Base-by-base conservation (phyloP, 2,888 invertebrate genomes). In the Callimorpha dominula region DNA sequence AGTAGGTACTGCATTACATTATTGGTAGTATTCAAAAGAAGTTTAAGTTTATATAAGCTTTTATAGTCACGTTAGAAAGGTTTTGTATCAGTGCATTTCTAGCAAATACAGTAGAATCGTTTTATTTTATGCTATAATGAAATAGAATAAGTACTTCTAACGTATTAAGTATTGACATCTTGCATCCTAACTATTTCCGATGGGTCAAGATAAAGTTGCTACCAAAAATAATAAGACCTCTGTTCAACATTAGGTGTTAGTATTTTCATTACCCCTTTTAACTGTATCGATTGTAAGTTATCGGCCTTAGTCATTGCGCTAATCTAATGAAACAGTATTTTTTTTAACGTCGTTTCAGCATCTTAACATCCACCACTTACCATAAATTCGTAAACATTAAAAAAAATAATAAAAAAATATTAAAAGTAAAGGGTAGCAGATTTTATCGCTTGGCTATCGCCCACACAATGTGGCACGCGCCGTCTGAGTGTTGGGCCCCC, bases 381-480 rank as follows among this genome's bases (percentile, higher is more conserved):
- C 11, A 31, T 40, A 49, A 64, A 43, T 63, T 63, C 7, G 6
- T 42, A 31, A 17, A 14, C 31, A 49, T 60, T 14, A 50, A 50
- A n/a, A 46, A 31, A 5, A 31, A 78, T 76, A 77, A 74, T 76
- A 73, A 62, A 73, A 80, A 31, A 75, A 63, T 72, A 71, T 76
- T 78, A 57, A 80, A 84, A 86, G 82, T 85, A 89, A 90, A 88
- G 89, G 87, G 86, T 87, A 82, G 85, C 60, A 64, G 88, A 90
- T 90, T 78, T 75, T 88, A 91, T 91, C 91, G 80, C 17, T 71
- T 68, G 75, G 75, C 77, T 84, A 82, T 85, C 81, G 80, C 83
- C 81, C 79, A 81, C 81, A 88, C 86, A 87, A 86, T 86, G 83
- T 86, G 88, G 89, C 92, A 90, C 92, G 90, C 86, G 92, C 86